Conservation (phyloP, 2,797 vertebrate genomes). For the Yasuhikotakia modesta region DNA sequence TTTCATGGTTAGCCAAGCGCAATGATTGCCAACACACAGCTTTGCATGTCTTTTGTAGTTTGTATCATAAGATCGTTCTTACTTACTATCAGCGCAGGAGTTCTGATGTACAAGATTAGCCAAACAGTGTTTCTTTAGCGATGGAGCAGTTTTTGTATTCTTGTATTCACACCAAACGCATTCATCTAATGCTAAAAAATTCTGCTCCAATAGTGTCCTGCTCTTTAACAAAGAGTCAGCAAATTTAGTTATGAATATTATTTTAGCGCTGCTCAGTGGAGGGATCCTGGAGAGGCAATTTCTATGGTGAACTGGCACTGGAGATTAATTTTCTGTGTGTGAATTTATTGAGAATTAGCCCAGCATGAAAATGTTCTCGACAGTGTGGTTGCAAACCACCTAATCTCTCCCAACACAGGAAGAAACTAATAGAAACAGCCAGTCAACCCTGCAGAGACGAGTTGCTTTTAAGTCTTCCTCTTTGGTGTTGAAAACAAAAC, state of each 20-base stretch:
- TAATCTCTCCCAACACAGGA: conserved; percentile 52
- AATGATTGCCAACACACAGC: neutral
- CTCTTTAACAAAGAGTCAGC: conserved; percentile 35
- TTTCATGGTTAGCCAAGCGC: conserved; percentile 20
- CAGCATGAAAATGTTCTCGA: conserved; percentile 60
- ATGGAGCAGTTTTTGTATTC: neutral
- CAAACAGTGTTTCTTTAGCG: neutral
- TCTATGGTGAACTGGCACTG: conserved; percentile 46
- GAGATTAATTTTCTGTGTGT: conserved; percentile 60
- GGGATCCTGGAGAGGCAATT: conserved; percentile 49
- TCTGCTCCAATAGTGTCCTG: conserved; percentile 1
- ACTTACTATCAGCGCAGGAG: neutral
- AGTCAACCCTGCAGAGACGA: conserved; percentile 40
- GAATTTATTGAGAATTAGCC: conserved; percentile 59
- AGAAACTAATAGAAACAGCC: conserved; percentile 57
- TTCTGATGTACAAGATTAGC: neutral
- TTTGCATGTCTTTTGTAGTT: neutral
- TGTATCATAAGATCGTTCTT: neutral
- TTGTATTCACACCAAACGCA: neutral
- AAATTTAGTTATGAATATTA: conserved; percentile 32
- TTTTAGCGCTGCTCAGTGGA: conserved; percentile 44
- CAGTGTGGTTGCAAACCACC: conserved; percentile 53
- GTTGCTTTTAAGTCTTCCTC: conserved; percentile 37
- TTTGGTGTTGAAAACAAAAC: conserved; percentile 36
- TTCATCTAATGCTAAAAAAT: neutral